A percentile compares a stretch with the other conserved stretches of the same genome.
Evolutionary conservation across 2,888 invertebrate species (phyloP).

Genomic region (Lasioglossum figueresi): DNA sequence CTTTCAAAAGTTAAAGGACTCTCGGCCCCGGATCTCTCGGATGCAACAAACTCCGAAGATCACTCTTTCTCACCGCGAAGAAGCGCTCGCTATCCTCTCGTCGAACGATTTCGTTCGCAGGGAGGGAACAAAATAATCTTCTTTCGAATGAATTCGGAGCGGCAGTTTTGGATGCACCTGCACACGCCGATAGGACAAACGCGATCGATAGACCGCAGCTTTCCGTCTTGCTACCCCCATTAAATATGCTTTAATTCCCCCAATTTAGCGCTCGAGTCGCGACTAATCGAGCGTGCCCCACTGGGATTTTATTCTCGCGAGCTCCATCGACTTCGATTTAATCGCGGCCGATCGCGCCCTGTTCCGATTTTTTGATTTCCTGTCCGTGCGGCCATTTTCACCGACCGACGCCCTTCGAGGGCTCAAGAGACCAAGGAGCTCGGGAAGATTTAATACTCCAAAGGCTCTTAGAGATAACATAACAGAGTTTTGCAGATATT

Average conservation of each 20-base stretch:
- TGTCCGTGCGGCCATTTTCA: not conserved
- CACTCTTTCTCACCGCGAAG: not conserved
- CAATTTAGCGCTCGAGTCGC: slow-evolving; percentile 26
- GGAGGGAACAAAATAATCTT: not conserved
- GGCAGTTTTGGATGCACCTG: not conserved
- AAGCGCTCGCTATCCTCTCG: not conserved
- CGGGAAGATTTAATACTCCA: not conserved
- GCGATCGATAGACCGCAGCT: slow-evolving; percentile 30
- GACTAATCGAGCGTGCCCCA: slow-evolving; percentile 45
- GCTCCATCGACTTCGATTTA: slow-evolving; percentile 6
- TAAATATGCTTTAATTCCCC: slow-evolving; percentile 48
- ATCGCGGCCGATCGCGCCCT: not conserved
- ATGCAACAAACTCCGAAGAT: slow-evolving; percentile 8
- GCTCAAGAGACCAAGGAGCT: not conserved
- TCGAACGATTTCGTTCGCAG: not conserved
- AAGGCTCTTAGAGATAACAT: too few relatives aligned
- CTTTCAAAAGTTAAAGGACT: slow-evolving; percentile 4
- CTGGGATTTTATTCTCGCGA: slow-evolving; percentile 37
- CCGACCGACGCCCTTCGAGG: not conserved
- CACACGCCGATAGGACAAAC: not conserved
- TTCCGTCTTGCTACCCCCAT: slow-evolving; percentile 38
- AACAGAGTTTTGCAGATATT: not conserved
- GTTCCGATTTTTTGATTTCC: slow-evolving; percentile 11
- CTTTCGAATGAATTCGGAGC: not conserved
- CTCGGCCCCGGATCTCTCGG: not conserved